Evolutionary conservation across 2,797 vertebrate genomes (phyloP).

Genomic region (Epinephelus coioides): DNA sequence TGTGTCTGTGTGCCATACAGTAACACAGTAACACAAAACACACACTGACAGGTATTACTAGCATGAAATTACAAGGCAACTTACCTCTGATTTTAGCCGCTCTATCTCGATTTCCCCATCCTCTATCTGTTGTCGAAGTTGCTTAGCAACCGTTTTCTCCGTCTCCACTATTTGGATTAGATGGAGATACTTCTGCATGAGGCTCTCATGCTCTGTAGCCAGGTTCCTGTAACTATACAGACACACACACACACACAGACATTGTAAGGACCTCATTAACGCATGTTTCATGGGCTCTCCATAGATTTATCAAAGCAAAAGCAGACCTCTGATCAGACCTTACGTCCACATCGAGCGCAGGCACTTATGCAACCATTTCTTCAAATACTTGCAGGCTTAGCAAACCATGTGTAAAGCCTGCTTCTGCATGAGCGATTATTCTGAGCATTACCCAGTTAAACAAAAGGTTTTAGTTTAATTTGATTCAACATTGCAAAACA

Average conservation of each 20-base stretch:
- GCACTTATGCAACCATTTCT: constrained; percentile 42
- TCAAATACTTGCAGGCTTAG: constrained; percentile 37
- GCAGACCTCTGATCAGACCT: constrained; percentile 61
- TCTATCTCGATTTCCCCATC: constrained; percentile 98
- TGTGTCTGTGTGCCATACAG: constrained; percentile 1
- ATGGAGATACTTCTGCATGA: constrained; percentile 99
- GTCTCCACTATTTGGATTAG: constrained; percentile 99
- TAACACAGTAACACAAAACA: constrained; percentile 25
- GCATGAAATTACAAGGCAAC: constrained; percentile 59
- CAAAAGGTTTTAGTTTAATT: constrained; percentile 15
- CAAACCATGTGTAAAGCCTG: constrained; percentile 39
- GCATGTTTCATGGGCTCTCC: constrained; percentile 51
- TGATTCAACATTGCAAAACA: constrained; percentile 5
- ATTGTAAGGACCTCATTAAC: constrained; percentile 64
- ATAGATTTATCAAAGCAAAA: constrained; percentile 53
- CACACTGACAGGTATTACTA: constrained; percentile 49
- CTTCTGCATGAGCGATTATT: constrained; percentile 36
- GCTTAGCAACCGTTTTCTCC: constrained; percentile 98
- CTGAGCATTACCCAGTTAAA: constrained; percentile 30
- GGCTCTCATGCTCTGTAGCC: constrained; percentile 96
- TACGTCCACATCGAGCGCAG: constrained; percentile 20
- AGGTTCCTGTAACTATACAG: constrained; percentile 94
- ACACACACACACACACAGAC: constrained; percentile 26
- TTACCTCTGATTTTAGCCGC: constrained; percentile 98
- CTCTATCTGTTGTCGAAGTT: constrained; percentile 98